Conservation (phyloP, 2,113 vertebrate genomes). For the Galemys pyrenaicus region DNA sequence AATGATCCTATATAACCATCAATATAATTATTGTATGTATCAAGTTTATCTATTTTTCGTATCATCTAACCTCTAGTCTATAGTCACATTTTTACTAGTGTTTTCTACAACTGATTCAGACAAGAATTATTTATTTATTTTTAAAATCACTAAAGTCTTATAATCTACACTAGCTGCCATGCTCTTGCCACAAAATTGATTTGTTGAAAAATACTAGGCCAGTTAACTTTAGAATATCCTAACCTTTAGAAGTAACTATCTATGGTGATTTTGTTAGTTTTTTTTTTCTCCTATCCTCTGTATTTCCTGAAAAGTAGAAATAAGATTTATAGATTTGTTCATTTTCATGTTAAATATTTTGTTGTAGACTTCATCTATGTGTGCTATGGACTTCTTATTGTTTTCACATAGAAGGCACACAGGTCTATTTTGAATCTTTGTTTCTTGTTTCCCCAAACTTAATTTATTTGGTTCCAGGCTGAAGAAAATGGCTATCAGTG, state of each 20-base stretch:
- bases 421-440: not conserved
- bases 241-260: conserved; percentile 4
- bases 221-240: conserved; percentile 13
- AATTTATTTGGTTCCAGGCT: not conserved
- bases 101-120: not conserved
- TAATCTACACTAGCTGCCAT: conserved; percentile 1
- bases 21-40: conserved; percentile 23
- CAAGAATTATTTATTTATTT: conserved; percentile 20
- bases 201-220: not conserved
- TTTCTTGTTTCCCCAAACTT: not conserved
- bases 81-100: conserved; percentile 20
- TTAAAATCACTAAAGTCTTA: not conserved
- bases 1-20: not conserved
- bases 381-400: not conserved
- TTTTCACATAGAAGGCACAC: not conserved
- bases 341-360: conserved; percentile 32
- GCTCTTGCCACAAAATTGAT: not conserved
- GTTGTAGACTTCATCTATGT: not conserved
- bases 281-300: not conserved
- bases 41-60: conserved; percentile 44
- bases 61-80: not conserved
- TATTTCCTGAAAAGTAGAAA: conserved; percentile 36
- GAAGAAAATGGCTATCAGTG: not conserved
- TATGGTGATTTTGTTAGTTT: conserved; percentile 23
- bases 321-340: conserved; percentile 2